A percentile compares a stretch with the other conserved stretches of the same genome.
These are phyloP conservation scores for Eulemur rufifrons DNA, from an alignment of 2,113 vertebrate species.

Conservation along the genomic window DNA sequence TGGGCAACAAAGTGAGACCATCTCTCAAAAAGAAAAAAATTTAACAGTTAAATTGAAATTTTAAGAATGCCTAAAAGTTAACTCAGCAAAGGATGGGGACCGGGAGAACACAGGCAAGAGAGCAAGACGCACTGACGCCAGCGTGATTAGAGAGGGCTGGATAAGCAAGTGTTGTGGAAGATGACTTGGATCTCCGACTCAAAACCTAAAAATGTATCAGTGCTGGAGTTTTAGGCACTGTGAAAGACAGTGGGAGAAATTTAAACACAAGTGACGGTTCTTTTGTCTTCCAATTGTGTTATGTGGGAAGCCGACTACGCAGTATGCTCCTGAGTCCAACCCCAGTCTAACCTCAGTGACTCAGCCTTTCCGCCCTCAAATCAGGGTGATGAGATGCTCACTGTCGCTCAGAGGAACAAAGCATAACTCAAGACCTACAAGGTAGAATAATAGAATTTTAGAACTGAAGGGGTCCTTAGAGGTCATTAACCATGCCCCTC, in stretches of 20 bases:
- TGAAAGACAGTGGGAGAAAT: not conserved
- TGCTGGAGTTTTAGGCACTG: not conserved
- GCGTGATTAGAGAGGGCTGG: not conserved
- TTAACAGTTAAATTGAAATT: not conserved
- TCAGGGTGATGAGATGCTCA: not conserved
- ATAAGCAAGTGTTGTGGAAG: not conserved
- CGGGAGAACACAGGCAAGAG: not conserved
- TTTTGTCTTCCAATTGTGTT: not conserved
- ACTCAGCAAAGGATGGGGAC: not conserved
- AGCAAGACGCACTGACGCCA: not conserved
- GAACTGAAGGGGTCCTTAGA: not conserved
- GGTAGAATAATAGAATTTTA: not conserved
- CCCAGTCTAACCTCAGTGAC: too few relatives aligned
- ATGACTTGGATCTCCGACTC: not conserved
- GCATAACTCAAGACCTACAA: not conserved
- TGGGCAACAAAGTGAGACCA: too few relatives aligned
- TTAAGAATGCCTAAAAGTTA: not conserved
- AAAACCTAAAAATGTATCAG: not conserved
- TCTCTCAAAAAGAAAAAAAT: too few relatives aligned
- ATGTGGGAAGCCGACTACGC: not conserved
- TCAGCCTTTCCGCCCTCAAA: not conserved
- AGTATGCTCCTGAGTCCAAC: not conserved
- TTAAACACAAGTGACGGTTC: not conserved
- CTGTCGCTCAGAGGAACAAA: not conserved
- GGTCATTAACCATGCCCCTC: not conserved